These are phyloP conservation scores for Orientallactaga sibirica DNA, from an alignment of 2,797 vertebrate species.

Conservation along the genomic window DNA sequence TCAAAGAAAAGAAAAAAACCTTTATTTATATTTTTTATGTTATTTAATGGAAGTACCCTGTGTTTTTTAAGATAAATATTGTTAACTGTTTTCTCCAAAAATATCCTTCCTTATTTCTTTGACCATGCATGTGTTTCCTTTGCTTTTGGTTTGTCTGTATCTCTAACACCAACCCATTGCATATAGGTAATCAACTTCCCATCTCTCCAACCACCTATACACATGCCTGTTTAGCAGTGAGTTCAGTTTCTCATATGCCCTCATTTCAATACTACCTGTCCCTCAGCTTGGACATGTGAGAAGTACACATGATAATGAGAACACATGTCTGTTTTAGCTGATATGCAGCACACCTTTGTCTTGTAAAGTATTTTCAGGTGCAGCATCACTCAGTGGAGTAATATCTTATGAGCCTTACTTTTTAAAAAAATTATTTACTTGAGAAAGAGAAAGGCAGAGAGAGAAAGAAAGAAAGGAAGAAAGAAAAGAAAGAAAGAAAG, in stretches of 20 bases:
- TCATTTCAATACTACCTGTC: background rate
- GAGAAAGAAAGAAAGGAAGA: no score
- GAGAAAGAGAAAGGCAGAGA: no score
- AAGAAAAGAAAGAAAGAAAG: no score
- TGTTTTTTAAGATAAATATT: background rate
- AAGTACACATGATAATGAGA: slow-evolving; percentile 6
- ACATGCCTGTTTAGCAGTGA: background rate
- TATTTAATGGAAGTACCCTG: background rate
- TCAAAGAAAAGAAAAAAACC: background rate
- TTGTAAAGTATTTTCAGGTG: slow-evolving; percentile 53
- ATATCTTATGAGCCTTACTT: background rate
- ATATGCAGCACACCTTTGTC: background rate
- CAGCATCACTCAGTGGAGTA: background rate
- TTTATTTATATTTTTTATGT: background rate
- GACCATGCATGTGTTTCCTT: background rate
- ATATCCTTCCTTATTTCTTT: background rate
- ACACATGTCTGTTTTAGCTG: background rate
- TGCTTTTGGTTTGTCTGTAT: background rate
- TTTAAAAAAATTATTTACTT: no score
- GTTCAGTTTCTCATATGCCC: background rate
- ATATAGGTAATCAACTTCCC: no score
- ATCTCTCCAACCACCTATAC: background rate
- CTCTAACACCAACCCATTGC: background rate
- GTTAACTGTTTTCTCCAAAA: slow-evolving; percentile 5
- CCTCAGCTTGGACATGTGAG: background rate